Percentiles rank a stretch among this genome's conserved stretches.
Conservation (phyloP, 2,888 invertebrate species). For the Stenolophus ochropezus region DNA sequence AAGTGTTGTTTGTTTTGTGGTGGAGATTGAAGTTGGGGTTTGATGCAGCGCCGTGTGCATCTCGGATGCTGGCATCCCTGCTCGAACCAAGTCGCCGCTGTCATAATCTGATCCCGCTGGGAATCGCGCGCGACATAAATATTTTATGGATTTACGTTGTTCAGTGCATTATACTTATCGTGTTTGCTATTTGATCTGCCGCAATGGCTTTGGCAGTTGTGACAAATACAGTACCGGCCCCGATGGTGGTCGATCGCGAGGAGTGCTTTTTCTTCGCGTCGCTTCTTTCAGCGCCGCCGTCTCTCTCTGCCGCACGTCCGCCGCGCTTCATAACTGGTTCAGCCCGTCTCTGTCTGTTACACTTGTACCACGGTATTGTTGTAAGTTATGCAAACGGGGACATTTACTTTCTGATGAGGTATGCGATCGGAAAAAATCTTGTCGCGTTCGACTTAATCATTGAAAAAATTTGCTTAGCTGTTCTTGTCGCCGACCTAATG, state of each 20-base stretch:
- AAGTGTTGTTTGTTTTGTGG: neutral
- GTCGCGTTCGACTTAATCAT: constrained; percentile 29
- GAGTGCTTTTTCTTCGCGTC: constrained; percentile 31
- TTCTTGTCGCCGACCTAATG: constrained; percentile 11
- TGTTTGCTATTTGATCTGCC: constrained; percentile 72
- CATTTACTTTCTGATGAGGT: constrained; percentile 43
- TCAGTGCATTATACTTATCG: constrained; percentile 73
- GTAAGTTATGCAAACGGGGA: constrained; percentile 31
- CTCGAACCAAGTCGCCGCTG: constrained; percentile 64
- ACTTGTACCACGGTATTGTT: constrained; percentile 35
- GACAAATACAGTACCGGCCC: constrained; percentile 63
- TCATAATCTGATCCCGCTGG: constrained; percentile 73
- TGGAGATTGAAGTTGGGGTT: constrained; percentile 22
- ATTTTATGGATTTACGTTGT: constrained; percentile 74
- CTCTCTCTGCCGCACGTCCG: neutral
- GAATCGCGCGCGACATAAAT: constrained; percentile 70
- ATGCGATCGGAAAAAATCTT: constrained; percentile 39
- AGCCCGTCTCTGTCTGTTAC: constrained; percentile 23
- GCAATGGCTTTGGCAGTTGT: constrained; percentile 68
- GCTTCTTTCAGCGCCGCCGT: constrained; percentile 9
- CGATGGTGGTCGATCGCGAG: constrained; percentile 54
- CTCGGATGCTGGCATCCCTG: constrained; percentile 5
- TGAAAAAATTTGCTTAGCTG: constrained; percentile 34
- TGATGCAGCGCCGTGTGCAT: neutral
- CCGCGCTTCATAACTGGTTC: neutral